Conservation (phyloP, 2,888 invertebrate genomes). For the Sesia apiformis region DNA sequence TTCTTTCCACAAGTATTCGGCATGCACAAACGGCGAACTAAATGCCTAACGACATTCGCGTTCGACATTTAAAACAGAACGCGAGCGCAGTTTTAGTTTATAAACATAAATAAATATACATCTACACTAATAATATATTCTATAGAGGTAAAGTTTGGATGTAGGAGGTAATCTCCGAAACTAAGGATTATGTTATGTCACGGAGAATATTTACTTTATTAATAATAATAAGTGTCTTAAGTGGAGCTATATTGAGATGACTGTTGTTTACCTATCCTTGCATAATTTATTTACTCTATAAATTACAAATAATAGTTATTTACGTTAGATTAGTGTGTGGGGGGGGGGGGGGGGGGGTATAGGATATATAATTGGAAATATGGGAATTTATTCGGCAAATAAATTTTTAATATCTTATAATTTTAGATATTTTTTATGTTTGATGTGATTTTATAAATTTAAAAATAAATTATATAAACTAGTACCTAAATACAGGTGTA, state of each 20-base stretch:
- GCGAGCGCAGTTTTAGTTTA: too few species aligned
- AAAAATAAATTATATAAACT: too few species aligned
- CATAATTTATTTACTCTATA: slow-evolving; percentile 68
- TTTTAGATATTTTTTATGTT: slow-evolving; percentile 37
- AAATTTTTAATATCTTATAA: slow-evolving; percentile 46
- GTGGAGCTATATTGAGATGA: slow-evolving; percentile 71
- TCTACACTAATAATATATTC: too few species aligned
- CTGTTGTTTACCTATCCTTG: slow-evolving; percentile 67
- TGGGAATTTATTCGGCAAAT: slow-evolving; percentile 50
- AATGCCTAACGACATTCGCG: too few species aligned
- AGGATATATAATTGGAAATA: slow-evolving; percentile 57
- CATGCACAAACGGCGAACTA: too few species aligned
- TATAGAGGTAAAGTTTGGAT: too few species aligned
- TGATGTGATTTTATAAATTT: slow-evolving; percentile 76
- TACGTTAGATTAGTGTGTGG: slow-evolving; percentile 56
- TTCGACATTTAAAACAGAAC: too few species aligned
- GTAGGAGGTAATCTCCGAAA: too few species aligned
- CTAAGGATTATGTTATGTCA: slow-evolving; percentile 60
- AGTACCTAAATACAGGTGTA: too few species aligned
- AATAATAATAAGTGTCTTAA: slow-evolving; percentile 66
- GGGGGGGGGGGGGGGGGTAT: slow-evolving; percentile 47
- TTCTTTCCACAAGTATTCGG: too few species aligned
- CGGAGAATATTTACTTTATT: slow-evolving; percentile 63
- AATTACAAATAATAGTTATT: slow-evolving; percentile 70
- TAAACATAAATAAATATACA: too few species aligned